Evolutionary conservation across 2,888 invertebrate genomes (phyloP), one percentile per base, ranked within the genome.

Genomic region (Idaea aversata): DNA sequence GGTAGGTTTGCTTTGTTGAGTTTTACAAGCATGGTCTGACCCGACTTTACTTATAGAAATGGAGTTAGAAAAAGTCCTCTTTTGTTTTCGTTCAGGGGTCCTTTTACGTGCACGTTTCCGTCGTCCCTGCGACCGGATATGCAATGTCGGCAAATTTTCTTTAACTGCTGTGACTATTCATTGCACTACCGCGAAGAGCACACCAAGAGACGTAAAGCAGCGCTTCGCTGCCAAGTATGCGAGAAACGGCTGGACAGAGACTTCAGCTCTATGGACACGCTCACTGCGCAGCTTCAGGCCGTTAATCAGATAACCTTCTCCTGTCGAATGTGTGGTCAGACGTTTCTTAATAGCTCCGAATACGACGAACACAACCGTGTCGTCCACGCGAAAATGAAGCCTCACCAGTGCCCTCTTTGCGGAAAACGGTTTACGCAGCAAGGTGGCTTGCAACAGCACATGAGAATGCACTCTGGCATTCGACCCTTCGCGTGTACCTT

Each of bases 111-210:
- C 77, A 88, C 90, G 4, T 87, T 89, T 63, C 88, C 89, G 15
- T 87, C 89, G 5, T 77, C 82, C 13, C 68, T 88, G 66, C 86
- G 81, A n/a, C 86, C 90, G 13, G 88, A 88, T 58, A 71, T 84
- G 64, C 91, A 88, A 66, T 93, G 92, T 68, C 85, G 88, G 36
- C 90, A 90, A 73, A 88, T 88, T 68, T 93, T 92, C 78, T 88
- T 88, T 72, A 88, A 90, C 70, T 93, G 93, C 75, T 93, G 93
- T 75, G 90, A 91, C 70, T 93, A 92, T 69, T 93, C 93, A 3
- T 72, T 88, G 4, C 93, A 93, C 67, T 91, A 92, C 69, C 84
- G 91, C 59, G 90, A 91, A 65, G 90, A 91, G 64, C 93, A 93
- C 71, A 92, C 93, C 7, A 93, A 92, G 71, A 77, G 93, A 57